phyloP scores from a whole-genome alignment of 2,888 invertebrate genomes.

The Hemithea aestivaria region DNA sequence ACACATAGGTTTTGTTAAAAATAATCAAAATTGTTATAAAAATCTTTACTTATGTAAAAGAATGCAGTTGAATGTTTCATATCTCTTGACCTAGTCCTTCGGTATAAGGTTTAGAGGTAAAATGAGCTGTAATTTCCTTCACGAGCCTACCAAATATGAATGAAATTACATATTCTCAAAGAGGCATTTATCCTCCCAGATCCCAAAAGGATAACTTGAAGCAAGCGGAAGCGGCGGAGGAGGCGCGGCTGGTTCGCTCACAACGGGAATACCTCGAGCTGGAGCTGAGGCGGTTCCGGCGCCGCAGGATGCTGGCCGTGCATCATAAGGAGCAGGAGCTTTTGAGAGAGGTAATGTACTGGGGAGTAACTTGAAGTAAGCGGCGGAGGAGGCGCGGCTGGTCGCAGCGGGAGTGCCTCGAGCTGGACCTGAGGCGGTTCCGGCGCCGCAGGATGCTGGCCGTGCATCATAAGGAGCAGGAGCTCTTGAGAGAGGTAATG shows the following conservation, averaged over 20 bases:
- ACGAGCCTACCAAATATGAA: too few species aligned
- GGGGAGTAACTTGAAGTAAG: slow-evolving; percentile 93
- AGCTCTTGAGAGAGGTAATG: slow-evolving; percentile 91
- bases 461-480: slow-evolving; percentile 93
- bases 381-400: slow-evolving; percentile 93
- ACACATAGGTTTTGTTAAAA: too few species aligned
- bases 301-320: slow-evolving; percentile 91
- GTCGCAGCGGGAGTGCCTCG: slow-evolving; percentile 94
- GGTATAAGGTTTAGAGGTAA: too few species aligned
- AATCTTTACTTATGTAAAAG: not conserved
- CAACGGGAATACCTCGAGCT: slow-evolving; percentile 95
- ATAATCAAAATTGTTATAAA: not conserved
- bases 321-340: slow-evolving; percentile 95
- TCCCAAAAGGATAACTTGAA: slow-evolving; percentile 95
- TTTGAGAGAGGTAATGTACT: slow-evolving; percentile 90
- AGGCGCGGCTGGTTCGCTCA: slow-evolving; percentile 90
- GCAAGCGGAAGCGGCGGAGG: slow-evolving; percentile 94
- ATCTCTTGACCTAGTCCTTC: too few species aligned
- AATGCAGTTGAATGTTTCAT: too few species aligned
- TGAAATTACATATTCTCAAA: too few species aligned
- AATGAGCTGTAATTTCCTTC: too few species aligned
- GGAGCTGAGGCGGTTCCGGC: slow-evolving; percentile 94
- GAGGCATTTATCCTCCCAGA: slow-evolving; percentile 50
- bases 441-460: slow-evolving; percentile 92
- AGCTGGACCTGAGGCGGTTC: slow-evolving; percentile 95